These are phyloP conservation scores for Germaria angustata DNA, from an alignment of 2,888 invertebrate genomes.

Conservation along the genomic window DNA sequence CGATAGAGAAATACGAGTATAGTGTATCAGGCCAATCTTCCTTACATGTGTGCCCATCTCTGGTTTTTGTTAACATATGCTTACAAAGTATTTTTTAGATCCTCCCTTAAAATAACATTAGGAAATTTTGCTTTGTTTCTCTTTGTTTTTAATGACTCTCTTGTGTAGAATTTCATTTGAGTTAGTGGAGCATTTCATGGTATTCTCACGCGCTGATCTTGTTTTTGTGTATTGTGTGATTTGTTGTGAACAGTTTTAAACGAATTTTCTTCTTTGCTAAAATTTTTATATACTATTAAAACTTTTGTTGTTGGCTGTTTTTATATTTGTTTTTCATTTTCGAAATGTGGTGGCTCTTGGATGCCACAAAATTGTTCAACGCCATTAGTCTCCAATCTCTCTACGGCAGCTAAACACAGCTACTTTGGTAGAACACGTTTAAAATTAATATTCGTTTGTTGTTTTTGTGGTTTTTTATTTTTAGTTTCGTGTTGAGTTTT, in stretches of 20 bases:
- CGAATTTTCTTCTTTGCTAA: slow-evolving; percentile 30
- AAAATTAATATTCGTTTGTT: neutral
- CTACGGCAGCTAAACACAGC: slow-evolving; percentile 59
- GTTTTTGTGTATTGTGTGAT: slow-evolving; percentile 23
- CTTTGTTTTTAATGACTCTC: neutral
- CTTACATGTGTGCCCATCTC: neutral
- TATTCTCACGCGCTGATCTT: slow-evolving; percentile 25
- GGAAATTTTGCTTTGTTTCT: slow-evolving; percentile 1
- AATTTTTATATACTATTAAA: slow-evolving; percentile 32
- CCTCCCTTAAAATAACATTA: slow-evolving; percentile 12
- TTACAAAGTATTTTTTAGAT: neutral
- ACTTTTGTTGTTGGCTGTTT: slow-evolving; percentile 28
- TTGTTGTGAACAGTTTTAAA: slow-evolving; percentile 42
- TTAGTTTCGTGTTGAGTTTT: slow-evolving; percentile 27
- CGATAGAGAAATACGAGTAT: too few relatives aligned
- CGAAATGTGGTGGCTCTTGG: slow-evolving; percentile 51
- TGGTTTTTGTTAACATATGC: neutral
- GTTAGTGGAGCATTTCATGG: too few relatives aligned
- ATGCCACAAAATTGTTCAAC: slow-evolving; percentile 57
- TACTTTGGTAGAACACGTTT: slow-evolving; percentile 22
- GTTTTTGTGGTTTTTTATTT: slow-evolving; percentile 1
- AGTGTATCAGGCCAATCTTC: too few relatives aligned
- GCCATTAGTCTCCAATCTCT: slow-evolving; percentile 62
- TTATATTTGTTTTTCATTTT: neutral
- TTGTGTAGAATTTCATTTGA: neutral